Base-by-base conservation (phyloP, 2,113 vertebrate genomes). In the Neoarius graeffei region DNA sequence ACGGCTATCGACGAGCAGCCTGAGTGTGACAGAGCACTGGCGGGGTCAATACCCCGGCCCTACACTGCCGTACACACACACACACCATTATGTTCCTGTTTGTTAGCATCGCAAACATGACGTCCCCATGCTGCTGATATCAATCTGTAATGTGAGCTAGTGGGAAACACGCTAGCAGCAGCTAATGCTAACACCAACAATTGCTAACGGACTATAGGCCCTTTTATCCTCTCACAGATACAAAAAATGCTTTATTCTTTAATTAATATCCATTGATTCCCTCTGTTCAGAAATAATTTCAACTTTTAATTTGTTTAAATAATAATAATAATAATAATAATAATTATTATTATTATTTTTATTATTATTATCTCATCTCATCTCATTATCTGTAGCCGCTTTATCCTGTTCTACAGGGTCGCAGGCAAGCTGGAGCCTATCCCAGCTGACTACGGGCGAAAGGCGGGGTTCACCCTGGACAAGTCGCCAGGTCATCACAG, bases 11-110 rank as follows among this genome's bases (percentile, higher is more conserved):
- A 88, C 84, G 94, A 93, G 91, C 76, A 89, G 85, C 91, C 93
- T 91, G 94, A 92, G 96, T 93, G 94, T 96, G 96, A 96, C 96
- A 95, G 95, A 95, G 94, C 94, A 95, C 94, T 94, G 94, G 94
- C 85, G 86, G 19, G 93, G 95, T 97, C 95, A 92, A 94, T 95
- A 95, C 83, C 90, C 84, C 83, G 89, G 52, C 80, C 91, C 89
- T 91, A 90, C 91, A 86, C 90, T 86, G 83, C 89, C 88, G 91
- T 85, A 86, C 87, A 91, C 84, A 84, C 84, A 84, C 84, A 84
- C 77, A 81, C 73, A 88, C 85, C 89, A 88, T 92, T 91, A 89
- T 92, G 87, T 92, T 93, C 90, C 91, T 88, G 90, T 93, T 94
- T 92, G 92, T 93, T 93, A 92, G 91, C 91, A 88, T 91, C 92